phyloP scores from a whole-genome alignment of 1,140 invertebrate genomes.

The Drosophila nigrodunni region DNA sequence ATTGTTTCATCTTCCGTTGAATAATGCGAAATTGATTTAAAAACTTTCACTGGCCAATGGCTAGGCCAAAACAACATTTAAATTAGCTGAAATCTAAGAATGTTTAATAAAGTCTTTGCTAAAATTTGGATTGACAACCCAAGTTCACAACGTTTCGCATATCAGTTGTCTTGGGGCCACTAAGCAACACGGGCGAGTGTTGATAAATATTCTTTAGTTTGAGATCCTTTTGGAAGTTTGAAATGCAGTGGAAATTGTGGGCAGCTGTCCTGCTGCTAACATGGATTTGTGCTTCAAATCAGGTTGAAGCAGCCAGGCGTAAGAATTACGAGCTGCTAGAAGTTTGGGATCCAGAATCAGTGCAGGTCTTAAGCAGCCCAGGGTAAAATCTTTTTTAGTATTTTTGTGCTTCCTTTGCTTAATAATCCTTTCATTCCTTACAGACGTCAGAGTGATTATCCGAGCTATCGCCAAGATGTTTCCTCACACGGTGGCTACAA shows the following conservation, averaged over 20 bases:
- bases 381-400: slow-evolving; percentile 11
- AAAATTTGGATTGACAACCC: slow-evolving; percentile 48
- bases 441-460: slow-evolving; percentile 18
- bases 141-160: slow-evolving; percentile 8
- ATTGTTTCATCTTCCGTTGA: slow-evolving; percentile 14
- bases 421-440: background rate
- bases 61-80: slow-evolving; percentile 28
- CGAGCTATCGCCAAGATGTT: background rate
- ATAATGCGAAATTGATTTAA: slow-evolving; percentile 43
- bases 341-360: slow-evolving; percentile 24
- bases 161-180: slow-evolving; percentile 44
- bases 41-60: slow-evolving; percentile 38
- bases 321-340: slow-evolving; percentile 20
- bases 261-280: slow-evolving; percentile 43
- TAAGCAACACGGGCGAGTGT: slow-evolving; percentile 28
- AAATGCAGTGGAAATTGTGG: slow-evolving; percentile 51
- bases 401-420: too few relatives aligned
- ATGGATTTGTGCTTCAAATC: slow-evolving; percentile 14
- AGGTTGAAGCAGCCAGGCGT: slow-evolving; percentile 31
- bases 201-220: background rate
- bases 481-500: slow-evolving; percentile 37
- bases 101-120: slow-evolving; percentile 8
- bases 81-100: slow-evolving; percentile 16
- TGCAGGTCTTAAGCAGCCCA: slow-evolving; percentile 4
- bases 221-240: background rate